These are phyloP conservation scores for Pica pica DNA, from an alignment of 2,113 vertebrate species.

Conservation along the genomic window DNA sequence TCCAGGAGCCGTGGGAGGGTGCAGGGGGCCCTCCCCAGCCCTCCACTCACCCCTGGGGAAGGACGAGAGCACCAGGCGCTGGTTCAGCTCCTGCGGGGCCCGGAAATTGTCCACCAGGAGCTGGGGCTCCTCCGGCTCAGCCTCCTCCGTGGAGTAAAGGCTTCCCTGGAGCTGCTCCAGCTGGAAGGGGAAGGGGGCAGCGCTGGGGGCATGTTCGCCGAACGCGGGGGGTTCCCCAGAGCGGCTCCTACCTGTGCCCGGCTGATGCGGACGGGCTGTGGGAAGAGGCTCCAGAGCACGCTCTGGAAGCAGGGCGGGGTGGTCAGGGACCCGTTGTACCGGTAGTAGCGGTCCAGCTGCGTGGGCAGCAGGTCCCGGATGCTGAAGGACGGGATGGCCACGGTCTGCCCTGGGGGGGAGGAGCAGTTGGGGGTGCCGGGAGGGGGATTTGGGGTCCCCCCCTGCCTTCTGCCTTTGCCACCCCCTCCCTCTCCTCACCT, in stretches of 20 bases:
- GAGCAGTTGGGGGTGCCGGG: background rate
- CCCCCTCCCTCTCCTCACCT: slow-evolving; percentile 63
- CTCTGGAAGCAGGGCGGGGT: slow-evolving; percentile 88
- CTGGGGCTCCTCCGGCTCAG: background rate
- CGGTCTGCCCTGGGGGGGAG: slow-evolving; percentile 74
- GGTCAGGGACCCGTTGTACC: slow-evolving; percentile 91
- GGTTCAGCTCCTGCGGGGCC: slow-evolving; percentile 57
- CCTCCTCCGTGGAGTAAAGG: slow-evolving; percentile 17
- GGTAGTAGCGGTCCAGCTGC: slow-evolving; percentile 78
- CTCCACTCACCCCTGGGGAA: slow-evolving; percentile 39
- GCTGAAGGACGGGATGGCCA: slow-evolving; percentile 77
- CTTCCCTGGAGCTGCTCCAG: slow-evolving; percentile 66
- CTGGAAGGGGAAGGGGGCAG: background rate
- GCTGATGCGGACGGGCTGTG: slow-evolving; percentile 77
- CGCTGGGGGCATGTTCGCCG: fast-evolving
- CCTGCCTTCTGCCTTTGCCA: background rate
- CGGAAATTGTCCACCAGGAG: slow-evolving; percentile 65
- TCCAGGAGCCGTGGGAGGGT: fast-evolving
- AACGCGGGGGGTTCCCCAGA: fast-evolving
- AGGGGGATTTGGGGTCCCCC: background rate
- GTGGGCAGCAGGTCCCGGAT: slow-evolving; percentile 78
- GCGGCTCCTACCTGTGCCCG: slow-evolving; percentile 70
- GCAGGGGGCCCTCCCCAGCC: background rate
- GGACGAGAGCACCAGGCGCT: slow-evolving; percentile 54
- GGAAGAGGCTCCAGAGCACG: slow-evolving; percentile 87